Base-by-base conservation (phyloP, 2,888 invertebrate species). In the Tachina lurida region DNA sequence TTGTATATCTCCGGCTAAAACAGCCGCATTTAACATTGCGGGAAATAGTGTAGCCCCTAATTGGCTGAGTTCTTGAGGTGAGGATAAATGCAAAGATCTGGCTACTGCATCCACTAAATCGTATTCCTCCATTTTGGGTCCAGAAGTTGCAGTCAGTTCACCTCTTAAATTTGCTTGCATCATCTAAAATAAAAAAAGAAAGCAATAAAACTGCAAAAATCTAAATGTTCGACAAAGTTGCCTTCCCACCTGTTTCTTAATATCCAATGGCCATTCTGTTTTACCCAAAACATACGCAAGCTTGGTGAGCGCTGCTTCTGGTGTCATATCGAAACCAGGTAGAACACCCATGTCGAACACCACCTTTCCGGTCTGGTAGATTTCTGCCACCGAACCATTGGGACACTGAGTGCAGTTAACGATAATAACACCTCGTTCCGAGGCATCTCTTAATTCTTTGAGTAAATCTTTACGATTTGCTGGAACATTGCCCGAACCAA, bases 401-500 rank as follows among this genome's bases (percentile, higher is more conserved):
- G 94, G 93, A 90, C 99, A 99, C 91, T 99, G 99, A 0, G 98
- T 97, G 87, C 97, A 97, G 92, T 98, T 99, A 2, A 99, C 95
- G 47, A 98, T 95, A 52, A 99, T 95, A 1, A 98, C 95, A 0
- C 97, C 97, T 13, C 97, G 93, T 10, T 94, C 92, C 0, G 96
- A 94, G 0, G 98, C 98, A 0, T 94, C 93, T 43, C 93, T 93
- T 22, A 99, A 93, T 87, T 95, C 96, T 0, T 95, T 93, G 10
- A 98, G 92, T 1, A 99, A 93, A 88, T 98, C 98, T n/a, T 93
- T 93, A 10, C 97, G 94, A 90, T 96, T 96, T 0, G 95, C 95
- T 0, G 99, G 99, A 49, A 98, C 95, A 91, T 99, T 99, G 0
- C 99, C 99, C 0, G 97, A 95, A 0, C 99, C 99, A 89, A 98